Evolutionary conservation across 92 coral and sea anemone species (phyloP), one percentile per base, ranked within the genome.

Genomic region (Paragorgia papillata): DNA sequence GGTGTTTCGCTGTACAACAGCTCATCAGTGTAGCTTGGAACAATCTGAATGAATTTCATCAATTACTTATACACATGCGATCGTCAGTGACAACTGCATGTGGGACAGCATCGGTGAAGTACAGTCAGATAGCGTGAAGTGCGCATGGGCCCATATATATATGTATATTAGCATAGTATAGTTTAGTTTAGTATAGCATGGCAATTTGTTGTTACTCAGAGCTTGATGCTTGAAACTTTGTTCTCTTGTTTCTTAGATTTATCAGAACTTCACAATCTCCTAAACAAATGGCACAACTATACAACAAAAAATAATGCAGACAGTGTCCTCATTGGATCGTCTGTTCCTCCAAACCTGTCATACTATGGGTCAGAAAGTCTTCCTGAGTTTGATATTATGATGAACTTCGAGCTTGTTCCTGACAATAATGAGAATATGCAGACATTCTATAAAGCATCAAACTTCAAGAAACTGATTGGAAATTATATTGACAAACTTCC

Each of bases 381-480:
- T 27, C 71, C 62, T 41, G 97, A 90, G 86, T 86, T 90, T 63
- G 97, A 92, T 62, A 83, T 92, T 51, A 89, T 92, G 7, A 81
- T 92, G 46, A 92, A 92, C 79, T 90, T 92, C 73, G 81, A 75
- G 31, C 83, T 92, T 10, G 59, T 80, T 27, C 89, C 80, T 6
- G 69, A 86, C 43, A 7, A 64, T 33, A 14, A 63, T 31, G 77
- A 33, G 12, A 59, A n/a, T 9, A 31, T 2, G 30, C 18, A 1
- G 0, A 25, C 8, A 27, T 53, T 48, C 18, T 49, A 58, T 30
- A 65, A 87, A 46, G 96, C 93, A 43, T 54, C 68, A 54, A 92
- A 85, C 34, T 64, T 92, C 20, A 69, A 80, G 57, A 56, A 69
- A 35, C 64, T 75, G 75, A 84, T 92, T 43, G 25, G 26, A 13